These are phyloP conservation scores for Prosopocoilus inquinatus DNA, from an alignment of 2,888 invertebrate species.

Conservation along the genomic window DNA sequence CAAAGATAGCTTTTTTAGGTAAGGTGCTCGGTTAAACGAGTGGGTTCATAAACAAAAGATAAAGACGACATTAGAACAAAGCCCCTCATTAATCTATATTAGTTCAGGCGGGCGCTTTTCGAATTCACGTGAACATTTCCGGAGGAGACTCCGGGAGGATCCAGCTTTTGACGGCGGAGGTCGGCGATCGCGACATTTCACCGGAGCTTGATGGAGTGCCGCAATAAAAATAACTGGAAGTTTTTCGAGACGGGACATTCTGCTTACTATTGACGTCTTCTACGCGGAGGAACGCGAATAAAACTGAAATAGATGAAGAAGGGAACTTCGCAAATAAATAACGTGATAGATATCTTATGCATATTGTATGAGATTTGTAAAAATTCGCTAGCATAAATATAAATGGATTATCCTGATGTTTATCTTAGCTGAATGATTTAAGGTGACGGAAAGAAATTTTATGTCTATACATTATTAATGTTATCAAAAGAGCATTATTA, in stretches of 20 bases:
- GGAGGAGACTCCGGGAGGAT: constrained; percentile 15
- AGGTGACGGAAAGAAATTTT: neutral
- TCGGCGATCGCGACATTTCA: constrained; percentile 11
- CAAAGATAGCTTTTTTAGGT: neutral
- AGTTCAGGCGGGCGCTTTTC: constrained; percentile 34
- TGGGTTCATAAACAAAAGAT: constrained; percentile 33
- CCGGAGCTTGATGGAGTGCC: constrained; percentile 1
- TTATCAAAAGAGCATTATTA: too few relatives aligned
- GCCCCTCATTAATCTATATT: constrained; percentile 37
- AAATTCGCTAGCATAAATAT: neutral
- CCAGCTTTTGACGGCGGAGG: constrained; percentile 8
- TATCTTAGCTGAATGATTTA: neutral
- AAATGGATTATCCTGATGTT: neutral
- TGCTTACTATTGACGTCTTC: too few relatives aligned
- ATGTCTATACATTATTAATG: too few relatives aligned
- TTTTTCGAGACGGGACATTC: neutral
- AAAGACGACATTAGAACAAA: constrained; percentile 34
- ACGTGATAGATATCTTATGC: neutral
- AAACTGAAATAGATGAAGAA: too few relatives aligned
- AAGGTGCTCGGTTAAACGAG: neutral
- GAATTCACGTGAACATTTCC: constrained; percentile 22
- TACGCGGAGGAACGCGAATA: too few relatives aligned
- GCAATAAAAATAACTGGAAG: neutral
- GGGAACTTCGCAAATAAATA: too few relatives aligned
- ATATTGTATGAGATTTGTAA: neutral